Evolutionary conservation across 2,888 invertebrate genomes (phyloP), one percentile per base, ranked within the genome.

Genomic region (Apamea anceps): DNA sequence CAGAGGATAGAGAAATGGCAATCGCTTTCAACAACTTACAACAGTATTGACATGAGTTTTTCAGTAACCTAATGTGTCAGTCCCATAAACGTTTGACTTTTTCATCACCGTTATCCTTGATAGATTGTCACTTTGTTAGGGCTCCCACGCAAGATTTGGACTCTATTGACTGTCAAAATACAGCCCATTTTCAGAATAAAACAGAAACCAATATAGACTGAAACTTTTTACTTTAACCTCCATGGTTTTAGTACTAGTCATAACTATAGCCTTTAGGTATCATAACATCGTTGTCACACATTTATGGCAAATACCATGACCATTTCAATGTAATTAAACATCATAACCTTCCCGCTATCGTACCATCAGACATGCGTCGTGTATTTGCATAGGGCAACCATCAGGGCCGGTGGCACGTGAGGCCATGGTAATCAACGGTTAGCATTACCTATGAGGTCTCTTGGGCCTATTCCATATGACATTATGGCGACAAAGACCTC

Each of bases 351-450:
- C 76, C 48, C 79, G 32, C 80, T 91, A 88, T 89, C 87, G 72
- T 21, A 48, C 4, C 82, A 87, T 87, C 87, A 72, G 80, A 82
- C 87, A 87, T 87, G 84, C 87, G 86, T 91, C 78, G 62, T 82
- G 60, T 89, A 90, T 91, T 91, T 91, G 90, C 91, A 90, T 90
- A 90, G 85, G 71, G 79, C 75, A 79, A 70, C 87, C 88, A 85
- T 84, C 81, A 85, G 45, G 51, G 57, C 51, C 42, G 73, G 32
- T 84, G 80, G 66, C 88, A 87, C 77, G 85, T 87, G 60, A 91
- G 89, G 90, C 81, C 83, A 88, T 70, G 68, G 79, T 85, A 90
- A 89, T 91, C 87, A 88, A 88, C 89, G 72, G 77, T 80, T 80
- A 83, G 82, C 80, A 85, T 89, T 90, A 89, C 81, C 79, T 86